phyloP scores from a whole-genome alignment of 2,113 vertebrate species.

The Zosterops hypoxanthus region DNA sequence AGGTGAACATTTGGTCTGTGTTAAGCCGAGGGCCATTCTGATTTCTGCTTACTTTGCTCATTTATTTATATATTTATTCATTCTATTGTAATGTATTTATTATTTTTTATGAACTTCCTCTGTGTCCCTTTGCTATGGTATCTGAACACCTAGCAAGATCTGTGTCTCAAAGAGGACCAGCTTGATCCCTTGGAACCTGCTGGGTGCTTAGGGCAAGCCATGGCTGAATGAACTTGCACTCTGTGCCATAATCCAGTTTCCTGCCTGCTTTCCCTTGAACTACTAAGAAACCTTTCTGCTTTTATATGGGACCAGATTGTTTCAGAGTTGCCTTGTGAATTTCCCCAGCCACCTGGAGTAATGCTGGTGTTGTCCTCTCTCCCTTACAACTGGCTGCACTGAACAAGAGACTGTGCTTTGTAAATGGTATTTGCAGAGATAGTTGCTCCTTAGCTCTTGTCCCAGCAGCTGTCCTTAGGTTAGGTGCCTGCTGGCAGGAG shows the following conservation, averaged over 20 bases:
- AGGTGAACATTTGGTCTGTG: not conserved
- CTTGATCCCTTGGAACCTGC: not conserved
- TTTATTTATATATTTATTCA: not conserved
- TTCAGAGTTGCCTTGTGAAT: not conserved
- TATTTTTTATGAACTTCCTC: not conserved
- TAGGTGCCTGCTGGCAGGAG: not conserved
- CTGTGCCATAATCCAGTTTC: not conserved
- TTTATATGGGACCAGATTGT: not conserved
- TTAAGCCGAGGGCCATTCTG: not conserved
- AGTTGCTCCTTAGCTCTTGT: not conserved
- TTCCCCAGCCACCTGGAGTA: not conserved
- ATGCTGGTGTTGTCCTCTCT: not conserved
- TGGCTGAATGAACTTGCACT: not conserved
- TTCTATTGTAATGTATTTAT: not conserved
- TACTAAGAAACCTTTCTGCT: not conserved
- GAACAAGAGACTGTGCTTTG: not conserved
- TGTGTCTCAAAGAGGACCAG: not conserved
- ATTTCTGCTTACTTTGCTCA: not conserved
- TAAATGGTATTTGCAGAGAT: not conserved
- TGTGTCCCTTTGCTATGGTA: not conserved
- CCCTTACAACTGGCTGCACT: not conserved
- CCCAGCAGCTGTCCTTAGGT: not conserved
- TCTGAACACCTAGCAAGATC: not conserved
- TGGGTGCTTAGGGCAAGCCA: not conserved
- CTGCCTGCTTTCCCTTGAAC: rapidly evolving